These are phyloP conservation scores for Drosophila grimshawi DNA, from an alignment of 1,140 invertebrate genomes.

Conservation along the genomic window DNA sequence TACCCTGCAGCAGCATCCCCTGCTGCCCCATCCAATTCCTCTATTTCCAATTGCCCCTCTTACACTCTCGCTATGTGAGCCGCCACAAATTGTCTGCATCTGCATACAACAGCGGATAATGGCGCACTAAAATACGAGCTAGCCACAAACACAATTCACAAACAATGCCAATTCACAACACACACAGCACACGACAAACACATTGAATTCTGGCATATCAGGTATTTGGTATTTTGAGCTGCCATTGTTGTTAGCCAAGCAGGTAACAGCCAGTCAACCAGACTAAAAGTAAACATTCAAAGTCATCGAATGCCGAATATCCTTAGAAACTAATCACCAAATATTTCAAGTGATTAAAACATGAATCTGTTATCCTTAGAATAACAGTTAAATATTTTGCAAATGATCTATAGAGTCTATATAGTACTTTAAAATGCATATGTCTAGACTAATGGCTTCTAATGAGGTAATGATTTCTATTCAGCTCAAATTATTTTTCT, in stretches of 20 bases:
- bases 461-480: no score
- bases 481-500: no score
- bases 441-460: no score
- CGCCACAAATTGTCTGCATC: slow-evolving; percentile 66
- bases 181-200: slow-evolving; percentile 15
- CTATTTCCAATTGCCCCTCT: not conserved
- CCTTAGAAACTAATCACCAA: slow-evolving; percentile 6
- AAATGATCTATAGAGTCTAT: no score
- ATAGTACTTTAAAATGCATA: no score
- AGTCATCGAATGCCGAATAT: slow-evolving; percentile 2
- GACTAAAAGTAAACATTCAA: slow-evolving; percentile 4
- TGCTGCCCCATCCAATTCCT: not conserved
- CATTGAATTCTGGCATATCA: slow-evolving; percentile 36
- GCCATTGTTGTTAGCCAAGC: slow-evolving; percentile 28
- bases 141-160: slow-evolving; percentile 50
- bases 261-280: slow-evolving; percentile 1
- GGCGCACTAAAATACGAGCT: slow-evolving; percentile 71
- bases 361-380: not conserved
- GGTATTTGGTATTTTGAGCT: slow-evolving; percentile 40
- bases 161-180: slow-evolving; percentile 40
- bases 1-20: not conserved
- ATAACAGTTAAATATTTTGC: no score
- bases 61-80: slow-evolving; percentile 21
- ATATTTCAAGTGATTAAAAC: not conserved
- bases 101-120: slow-evolving; percentile 75